Conservation (phyloP, 92 coral and sea anemone species). For the Micromussa lordhowensis region DNA sequence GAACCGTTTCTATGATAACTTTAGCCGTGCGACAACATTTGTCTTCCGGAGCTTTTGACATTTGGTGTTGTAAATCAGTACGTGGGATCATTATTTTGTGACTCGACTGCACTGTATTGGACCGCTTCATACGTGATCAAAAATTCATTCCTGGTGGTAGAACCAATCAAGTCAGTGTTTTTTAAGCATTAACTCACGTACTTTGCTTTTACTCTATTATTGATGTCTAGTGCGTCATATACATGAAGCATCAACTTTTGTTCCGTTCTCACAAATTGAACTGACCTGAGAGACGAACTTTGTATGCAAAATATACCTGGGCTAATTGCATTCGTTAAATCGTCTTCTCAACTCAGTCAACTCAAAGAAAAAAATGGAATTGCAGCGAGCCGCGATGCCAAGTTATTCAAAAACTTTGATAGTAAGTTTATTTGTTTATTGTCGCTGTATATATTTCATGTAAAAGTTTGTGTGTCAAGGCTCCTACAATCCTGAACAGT, state of each 20-base stretch:
- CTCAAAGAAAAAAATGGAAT: not conserved
- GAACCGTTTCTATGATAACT: too few relatives aligned
- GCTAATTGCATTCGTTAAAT: not conserved
- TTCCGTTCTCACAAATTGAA: not conserved
- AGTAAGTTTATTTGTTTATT: constrained; percentile 18
- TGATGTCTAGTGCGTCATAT: not conserved
- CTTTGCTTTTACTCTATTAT: not conserved
- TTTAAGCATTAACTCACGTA: not conserved
- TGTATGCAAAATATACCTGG: not conserved
- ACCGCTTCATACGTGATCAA: not conserved
- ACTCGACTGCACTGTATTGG: not conserved
- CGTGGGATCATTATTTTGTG: not conserved
- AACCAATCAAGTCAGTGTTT: not conserved
- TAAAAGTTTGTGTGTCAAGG: too few relatives aligned
- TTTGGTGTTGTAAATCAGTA: not conserved
- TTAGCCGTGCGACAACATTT: too few relatives aligned
- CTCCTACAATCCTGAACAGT: not conserved
- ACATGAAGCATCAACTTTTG: constrained; percentile 7
- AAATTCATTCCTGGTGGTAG: not conserved
- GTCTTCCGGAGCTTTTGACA: too few relatives aligned
- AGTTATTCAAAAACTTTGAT: constrained; percentile 23
- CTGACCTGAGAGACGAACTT: not conserved
- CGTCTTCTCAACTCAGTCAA: not conserved
- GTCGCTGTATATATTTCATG: not conserved
- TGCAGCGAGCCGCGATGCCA: not conserved